A percentile compares a stretch with the other conserved stretches of the same genome.
Conservation (phyloP, 1,140 invertebrate genomes). For the Pseudomyrmex pallidus region DNA sequence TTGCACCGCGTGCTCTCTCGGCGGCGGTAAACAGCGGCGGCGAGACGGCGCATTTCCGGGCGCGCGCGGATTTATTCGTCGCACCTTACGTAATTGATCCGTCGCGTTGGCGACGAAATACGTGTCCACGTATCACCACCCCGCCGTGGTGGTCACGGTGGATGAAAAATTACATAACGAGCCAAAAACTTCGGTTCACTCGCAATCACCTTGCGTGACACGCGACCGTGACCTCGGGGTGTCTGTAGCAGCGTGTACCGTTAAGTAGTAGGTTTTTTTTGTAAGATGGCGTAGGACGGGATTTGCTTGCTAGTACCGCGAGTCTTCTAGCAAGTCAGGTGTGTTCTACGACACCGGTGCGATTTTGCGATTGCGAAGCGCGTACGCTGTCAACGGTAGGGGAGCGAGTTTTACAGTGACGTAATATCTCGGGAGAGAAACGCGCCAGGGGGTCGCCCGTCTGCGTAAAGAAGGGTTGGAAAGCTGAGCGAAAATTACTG, state of each 20-base stretch:
- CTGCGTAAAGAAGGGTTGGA: neutral
- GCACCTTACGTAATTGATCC: constrained; percentile 69
- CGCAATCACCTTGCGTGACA: no score
- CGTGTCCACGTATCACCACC: constrained; percentile 9
- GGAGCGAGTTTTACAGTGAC: no score
- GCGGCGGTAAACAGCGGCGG: no score
- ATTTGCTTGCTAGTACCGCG: neutral
- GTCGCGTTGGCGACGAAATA: constrained; percentile 37
- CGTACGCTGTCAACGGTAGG: neutral
- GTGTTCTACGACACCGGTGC: neutral
- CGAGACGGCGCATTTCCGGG: constrained; percentile 14
- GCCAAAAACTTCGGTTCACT: constrained; percentile 47
- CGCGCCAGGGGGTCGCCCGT: no score
- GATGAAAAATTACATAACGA: constrained; percentile 77
- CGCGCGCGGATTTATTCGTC: constrained; percentile 31
- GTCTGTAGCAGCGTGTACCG: neutral
- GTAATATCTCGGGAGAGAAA: neutral
- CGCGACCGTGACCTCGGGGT: neutral
- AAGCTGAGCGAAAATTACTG: neutral
- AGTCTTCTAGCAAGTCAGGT: constrained; percentile 18
- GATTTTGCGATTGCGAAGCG: neutral
- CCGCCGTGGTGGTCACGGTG: neutral
- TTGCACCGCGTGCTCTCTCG: no score
- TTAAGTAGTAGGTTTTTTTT: constrained; percentile 1
- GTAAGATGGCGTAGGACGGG: constrained; percentile 40